Base-by-base conservation (phyloP, 2,888 invertebrate species). In the Drosophila villosipedis region DNA sequence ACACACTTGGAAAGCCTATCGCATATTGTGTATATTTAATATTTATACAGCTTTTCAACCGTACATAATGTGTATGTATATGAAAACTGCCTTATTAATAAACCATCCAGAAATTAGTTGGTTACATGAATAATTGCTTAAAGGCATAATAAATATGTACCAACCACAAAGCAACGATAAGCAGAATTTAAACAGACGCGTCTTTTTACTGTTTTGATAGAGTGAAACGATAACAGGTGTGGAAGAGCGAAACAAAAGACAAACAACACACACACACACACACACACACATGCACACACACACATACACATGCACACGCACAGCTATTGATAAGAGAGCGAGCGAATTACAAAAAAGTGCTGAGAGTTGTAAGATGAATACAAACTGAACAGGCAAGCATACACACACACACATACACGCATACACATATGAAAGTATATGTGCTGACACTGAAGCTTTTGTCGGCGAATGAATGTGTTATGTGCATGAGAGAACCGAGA, bases 351-450 rank as follows among this genome's bases (percentile, higher is more conserved):
- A 64, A 65, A 60, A 80, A 35, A 68, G 68, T 52, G 53, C 50
- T 37, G 74, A 72, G 62, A 67, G 74, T 43, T 79, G 69, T 73
- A 73, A 83, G 47, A 55, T 55, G 61, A 73, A 67, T 62, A 67
- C 70, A 89, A 78, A 59, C 68, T 71, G 43, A 47, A 65, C 63
- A 73, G 60, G 37, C 31, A 33, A 25, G 66, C 49, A 53, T 22
- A 52, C 7, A 63, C 16, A 43, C 30, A 22, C 37, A 35, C 1
- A 50, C 19, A 53, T 19, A 25, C 28, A 41, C n/a, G 25, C 22
- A 57, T 4, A 12, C 9, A 63, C 25, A 22, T 30, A 41, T 28
- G 25, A 57, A 58, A 57, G 35, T 47, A 25, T 43, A 64, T 58
- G 47, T 69, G 66, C 65, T 73, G 74, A 67, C 74, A 78, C 71